These are phyloP conservation scores for Lethenteron camtschaticum DNA, from an alignment of 2,113 vertebrate species.

Conservation along the genomic window DNA sequence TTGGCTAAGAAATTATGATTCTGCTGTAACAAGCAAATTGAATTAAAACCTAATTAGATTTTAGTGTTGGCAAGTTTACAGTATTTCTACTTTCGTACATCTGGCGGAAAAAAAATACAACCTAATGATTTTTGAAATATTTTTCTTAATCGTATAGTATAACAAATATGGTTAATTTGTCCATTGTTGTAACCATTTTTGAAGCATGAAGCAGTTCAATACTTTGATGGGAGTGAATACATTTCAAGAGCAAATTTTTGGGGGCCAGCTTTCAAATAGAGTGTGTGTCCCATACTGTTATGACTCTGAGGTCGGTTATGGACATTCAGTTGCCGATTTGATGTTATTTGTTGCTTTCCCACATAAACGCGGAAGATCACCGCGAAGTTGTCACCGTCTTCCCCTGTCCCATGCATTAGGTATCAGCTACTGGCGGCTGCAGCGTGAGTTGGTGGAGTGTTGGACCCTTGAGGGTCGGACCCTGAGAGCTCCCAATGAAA, in stretches of 20 bases:
- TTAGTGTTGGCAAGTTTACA: neutral
- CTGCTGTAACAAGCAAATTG: slow-evolving; percentile 7
- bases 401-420: slow-evolving; percentile 14
- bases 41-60: neutral
- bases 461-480: slow-evolving; percentile 31
- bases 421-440: slow-evolving; percentile 32
- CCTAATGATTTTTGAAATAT: neutral
- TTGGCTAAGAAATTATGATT: slow-evolving; percentile 10
- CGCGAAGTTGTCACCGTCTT: neutral
- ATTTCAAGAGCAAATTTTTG: neutral
- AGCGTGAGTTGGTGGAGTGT: slow-evolving; percentile 27
- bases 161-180: neutral
- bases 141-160: neutral
- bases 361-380: neutral
- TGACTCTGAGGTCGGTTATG: neutral
- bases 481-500: slow-evolving; percentile 20
- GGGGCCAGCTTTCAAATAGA: neutral
- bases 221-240: neutral
- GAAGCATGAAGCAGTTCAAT: neutral
- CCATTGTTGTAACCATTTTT: neutral
- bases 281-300: slow-evolving; percentile 1
- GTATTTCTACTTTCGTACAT: neutral
- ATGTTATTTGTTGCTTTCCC: neutral
- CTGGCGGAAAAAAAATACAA: neutral
- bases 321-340: neutral